These are phyloP conservation scores for Crotophaga sulcirostris DNA, from an alignment of 2,113 vertebrate genomes.

Conservation along the genomic window DNA sequence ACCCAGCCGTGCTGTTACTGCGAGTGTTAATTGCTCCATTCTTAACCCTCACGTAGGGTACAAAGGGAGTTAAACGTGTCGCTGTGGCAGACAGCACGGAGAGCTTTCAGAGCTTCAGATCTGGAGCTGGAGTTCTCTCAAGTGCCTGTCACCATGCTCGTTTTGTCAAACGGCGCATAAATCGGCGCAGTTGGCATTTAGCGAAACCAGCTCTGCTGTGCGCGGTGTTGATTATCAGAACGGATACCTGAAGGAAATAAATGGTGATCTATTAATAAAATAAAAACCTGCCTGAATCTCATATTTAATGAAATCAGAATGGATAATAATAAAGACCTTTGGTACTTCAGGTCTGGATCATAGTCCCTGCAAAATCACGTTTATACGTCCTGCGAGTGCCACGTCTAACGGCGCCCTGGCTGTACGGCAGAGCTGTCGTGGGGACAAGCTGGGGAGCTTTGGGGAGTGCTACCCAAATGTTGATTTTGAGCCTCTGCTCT, in stretches of 20 bases:
- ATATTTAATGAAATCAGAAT: not conserved
- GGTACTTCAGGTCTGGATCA: accelerated
- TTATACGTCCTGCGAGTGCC: no score
- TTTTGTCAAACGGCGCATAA: not conserved
- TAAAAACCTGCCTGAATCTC: not conserved
- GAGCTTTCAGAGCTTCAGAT: not conserved
- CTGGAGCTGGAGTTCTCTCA: not conserved
- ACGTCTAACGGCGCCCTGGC: no score
- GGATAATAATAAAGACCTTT: not conserved
- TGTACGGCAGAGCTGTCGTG: not conserved
- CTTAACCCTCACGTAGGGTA: not conserved
- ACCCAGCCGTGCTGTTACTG: not conserved
- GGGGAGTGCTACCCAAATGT: not conserved
- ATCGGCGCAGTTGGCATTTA: not conserved
- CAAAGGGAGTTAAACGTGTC: not conserved
- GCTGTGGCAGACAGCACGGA: not conserved
- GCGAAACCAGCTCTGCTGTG: not conserved
- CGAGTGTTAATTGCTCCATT: not conserved
- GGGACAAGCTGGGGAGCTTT: not conserved
- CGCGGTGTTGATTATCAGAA: not conserved
- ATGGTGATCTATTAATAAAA: not conserved
- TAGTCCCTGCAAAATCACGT: not conserved
- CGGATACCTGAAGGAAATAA: not conserved
- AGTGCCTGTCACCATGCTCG: not conserved
- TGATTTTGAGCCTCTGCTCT: not conserved